Percentiles rank a stretch among this genome's conserved stretches.
Evolutionary conservation across 2,113 vertebrate species (phyloP).

Genomic region (Erpornis zantholeuca): DNA sequence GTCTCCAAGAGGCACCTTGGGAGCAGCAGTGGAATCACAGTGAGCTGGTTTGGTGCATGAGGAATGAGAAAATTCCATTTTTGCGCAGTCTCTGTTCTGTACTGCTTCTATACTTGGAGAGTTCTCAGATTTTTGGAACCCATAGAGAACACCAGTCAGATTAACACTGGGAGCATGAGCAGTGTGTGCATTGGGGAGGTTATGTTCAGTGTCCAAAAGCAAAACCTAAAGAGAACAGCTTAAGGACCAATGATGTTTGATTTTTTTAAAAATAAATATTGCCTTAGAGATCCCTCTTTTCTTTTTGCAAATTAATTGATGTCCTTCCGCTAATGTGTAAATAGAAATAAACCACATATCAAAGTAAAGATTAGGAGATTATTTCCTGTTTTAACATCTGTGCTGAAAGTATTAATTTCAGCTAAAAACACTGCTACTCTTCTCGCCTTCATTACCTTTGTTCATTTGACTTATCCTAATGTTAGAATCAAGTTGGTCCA

Average conservation of each 20-base stretch:
- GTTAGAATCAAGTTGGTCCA: not conserved
- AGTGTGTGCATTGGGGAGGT: not conserved
- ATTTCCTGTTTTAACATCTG: not conserved
- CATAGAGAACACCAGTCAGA: not conserved
- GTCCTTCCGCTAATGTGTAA: not conserved
- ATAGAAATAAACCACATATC: not conserved
- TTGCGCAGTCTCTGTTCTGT: not conserved
- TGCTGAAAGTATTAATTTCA: slow-evolving; percentile 24
- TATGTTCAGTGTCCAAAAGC: not conserved
- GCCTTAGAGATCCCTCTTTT: not conserved
- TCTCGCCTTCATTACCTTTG: not conserved
- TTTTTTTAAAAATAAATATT: slow-evolving; percentile 9
- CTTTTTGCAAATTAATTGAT: slow-evolving; percentile 13
- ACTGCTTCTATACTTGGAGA: not conserved
- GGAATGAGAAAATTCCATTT: not conserved
- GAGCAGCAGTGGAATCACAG: not conserved
- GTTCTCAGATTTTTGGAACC: not conserved
- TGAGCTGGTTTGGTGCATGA: not conserved
- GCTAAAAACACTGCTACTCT: not conserved
- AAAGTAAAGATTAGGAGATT: slow-evolving; percentile 2
- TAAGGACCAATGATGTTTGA: not conserved
- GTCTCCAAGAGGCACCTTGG: not conserved
- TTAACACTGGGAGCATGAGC: not conserved
- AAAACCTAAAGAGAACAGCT: not conserved
- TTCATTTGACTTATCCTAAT: not conserved